Conservation (phyloP, 2,888 invertebrate genomes). For the Yponomeuta plumbellus region DNA sequence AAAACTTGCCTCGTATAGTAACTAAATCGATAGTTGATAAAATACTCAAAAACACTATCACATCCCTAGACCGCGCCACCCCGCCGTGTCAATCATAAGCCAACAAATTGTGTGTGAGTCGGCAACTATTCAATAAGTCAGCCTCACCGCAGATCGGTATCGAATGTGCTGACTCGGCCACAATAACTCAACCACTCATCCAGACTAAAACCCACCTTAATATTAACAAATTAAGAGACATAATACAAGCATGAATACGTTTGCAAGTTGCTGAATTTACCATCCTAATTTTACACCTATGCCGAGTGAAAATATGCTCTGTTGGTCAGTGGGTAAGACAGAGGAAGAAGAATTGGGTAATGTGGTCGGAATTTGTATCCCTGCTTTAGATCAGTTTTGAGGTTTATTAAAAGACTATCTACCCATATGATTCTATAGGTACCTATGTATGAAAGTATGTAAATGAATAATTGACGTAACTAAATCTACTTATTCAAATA, state of each 20-base stretch:
- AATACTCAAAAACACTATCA: constrained; percentile 19
- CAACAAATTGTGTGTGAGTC: constrained; percentile 66
- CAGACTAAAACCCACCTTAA: background rate
- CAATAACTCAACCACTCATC: background rate
- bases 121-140: constrained; percentile 66
- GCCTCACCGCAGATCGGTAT: constrained; percentile 59
- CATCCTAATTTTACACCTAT: background rate
- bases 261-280: background rate
- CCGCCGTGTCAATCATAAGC: constrained; percentile 63
- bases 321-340: background rate
- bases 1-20: no score
- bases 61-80: constrained; percentile 51
- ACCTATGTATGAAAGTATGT: background rate
- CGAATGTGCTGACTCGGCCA: constrained; percentile 27
- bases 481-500: background rate
- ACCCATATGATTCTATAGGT: background rate
- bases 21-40: no score
- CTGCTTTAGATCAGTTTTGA: background rate
- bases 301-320: background rate
- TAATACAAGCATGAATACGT: background rate
- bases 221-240: background rate
- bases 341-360: background rate
- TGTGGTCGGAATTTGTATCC: constrained; percentile 1
- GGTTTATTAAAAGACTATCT: background rate
- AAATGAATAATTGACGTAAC: background rate